Evolutionary conservation across 53 echinoderm and acorn worm genomes (phyloP), one percentile per base, ranked within the genome.

Genomic region (Apostichopus leukothele): DNA sequence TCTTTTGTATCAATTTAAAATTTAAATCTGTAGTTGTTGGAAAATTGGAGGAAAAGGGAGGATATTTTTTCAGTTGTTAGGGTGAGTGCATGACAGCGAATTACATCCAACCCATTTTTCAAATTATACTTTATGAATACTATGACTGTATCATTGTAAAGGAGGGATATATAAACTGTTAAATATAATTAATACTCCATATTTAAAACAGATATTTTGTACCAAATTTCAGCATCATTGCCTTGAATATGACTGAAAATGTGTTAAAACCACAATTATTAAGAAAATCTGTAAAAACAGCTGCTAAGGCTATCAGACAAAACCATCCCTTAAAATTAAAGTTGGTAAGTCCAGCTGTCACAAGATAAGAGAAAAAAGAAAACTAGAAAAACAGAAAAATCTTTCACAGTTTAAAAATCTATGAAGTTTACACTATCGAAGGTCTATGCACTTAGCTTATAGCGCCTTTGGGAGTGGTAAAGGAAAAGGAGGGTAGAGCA

Each of bases 381-480:
- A 39, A 39, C 39, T 39, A 39, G 63, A 16, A 16, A 16, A 16
- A 63, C 12, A 63, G 63, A 63, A 3, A 11, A 63, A 16, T 13
- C 8, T 63, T 11, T 63, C 12, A 63, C 12, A 63, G 63, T 63
- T 14, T 63, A 63, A 63, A 63, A 63, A 63, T 63, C 63, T 63
- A 11, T 63, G 63, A 63, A 9, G 12, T 63, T 63, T 63, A 13
- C 63, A 63, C 63, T 16, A 63, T 63, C 63, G 51, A 79, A 79
- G 79, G 79, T 79, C 79, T 51, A n/a, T 79, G 79, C 53, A 79
- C 79, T 79, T 39, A 39, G 19, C 52, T 79, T 11, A 79, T 53
- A 18, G 19, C 54, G 51, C 79, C 79, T 53, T 50, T 52, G 79
- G 14, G 79, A 79, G 79, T 53, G 53, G 18, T 79, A 50, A 50